These are phyloP conservation scores for Typhlichthys eigenmanni DNA, from an alignment of 2,797 vertebrate species.

Conservation along the genomic window DNA sequence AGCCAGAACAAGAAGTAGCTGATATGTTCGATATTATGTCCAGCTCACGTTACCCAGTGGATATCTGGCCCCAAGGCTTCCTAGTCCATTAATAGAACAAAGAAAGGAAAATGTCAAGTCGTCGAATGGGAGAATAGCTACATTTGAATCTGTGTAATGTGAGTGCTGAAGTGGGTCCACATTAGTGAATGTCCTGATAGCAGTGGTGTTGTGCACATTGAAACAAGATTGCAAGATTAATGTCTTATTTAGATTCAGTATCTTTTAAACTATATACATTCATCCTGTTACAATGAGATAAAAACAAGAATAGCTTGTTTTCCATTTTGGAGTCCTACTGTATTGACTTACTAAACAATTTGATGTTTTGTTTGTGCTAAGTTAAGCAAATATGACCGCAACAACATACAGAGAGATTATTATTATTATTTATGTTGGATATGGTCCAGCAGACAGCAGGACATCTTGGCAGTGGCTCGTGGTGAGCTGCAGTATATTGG, in stretches of 20 bases:
- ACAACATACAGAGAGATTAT: slow-evolving; percentile 63
- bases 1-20: slow-evolving; percentile 7
- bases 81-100: slow-evolving; percentile 39
- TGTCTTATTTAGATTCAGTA: too few relatives aligned
- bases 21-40: slow-evolving; percentile 11
- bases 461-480: slow-evolving; percentile 59
- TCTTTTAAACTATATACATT: too few relatives aligned
- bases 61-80: slow-evolving; percentile 32
- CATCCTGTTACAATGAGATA: background rate
- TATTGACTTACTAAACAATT: slow-evolving; percentile 57
- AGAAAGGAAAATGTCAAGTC: slow-evolving; percentile 37
- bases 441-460: slow-evolving; percentile 71
- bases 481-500: slow-evolving; percentile 37
- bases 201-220: too few relatives aligned
- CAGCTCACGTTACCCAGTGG: slow-evolving; percentile 13
- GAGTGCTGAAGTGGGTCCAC: too few relatives aligned
- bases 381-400: slow-evolving; percentile 39
- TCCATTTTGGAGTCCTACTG: slow-evolving; percentile 11
- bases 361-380: slow-evolving; percentile 53
- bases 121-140: slow-evolving; percentile 21
- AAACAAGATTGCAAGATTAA: too few relatives aligned
- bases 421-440: slow-evolving; percentile 70
- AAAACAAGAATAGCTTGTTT: slow-evolving; percentile 15
- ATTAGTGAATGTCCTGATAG: too few relatives aligned
- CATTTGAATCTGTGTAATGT: too few relatives aligned